A percentile compares a stretch with the other conserved stretches of the same genome.
Conservation (phyloP, 2,888 invertebrate genomes). For the Platycnemis pennipes region DNA sequence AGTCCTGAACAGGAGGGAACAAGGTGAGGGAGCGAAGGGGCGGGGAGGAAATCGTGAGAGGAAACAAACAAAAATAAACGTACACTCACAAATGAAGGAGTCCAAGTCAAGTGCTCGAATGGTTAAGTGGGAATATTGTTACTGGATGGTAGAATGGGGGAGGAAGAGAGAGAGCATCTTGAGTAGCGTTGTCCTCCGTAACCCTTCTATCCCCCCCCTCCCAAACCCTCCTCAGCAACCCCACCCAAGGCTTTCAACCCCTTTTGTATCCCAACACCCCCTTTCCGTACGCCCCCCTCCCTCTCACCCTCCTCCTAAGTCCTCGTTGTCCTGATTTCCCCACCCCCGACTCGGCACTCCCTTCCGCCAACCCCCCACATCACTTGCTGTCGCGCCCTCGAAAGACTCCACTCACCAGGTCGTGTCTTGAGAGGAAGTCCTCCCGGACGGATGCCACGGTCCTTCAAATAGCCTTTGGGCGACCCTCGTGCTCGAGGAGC, state of each 20-base stretch:
- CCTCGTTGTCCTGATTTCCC: not conserved
- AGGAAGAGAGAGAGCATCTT: not conserved
- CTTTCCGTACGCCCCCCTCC: not conserved
- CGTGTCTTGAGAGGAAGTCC: slow-evolving; percentile 51
- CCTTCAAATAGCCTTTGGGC: slow-evolving; percentile 68
- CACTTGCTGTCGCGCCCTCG: slow-evolving; percentile 25
- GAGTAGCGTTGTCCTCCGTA: not conserved
- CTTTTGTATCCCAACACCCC: not conserved
- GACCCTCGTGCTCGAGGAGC: slow-evolving; percentile 50
- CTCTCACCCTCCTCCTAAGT: not conserved
- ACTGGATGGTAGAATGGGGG: not conserved
- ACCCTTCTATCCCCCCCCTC: not conserved
- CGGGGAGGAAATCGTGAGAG: not conserved
- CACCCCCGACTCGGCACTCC: not conserved
- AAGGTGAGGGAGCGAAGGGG: not conserved
- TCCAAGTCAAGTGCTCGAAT: slow-evolving; percentile 1
- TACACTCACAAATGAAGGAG: slow-evolving; percentile 44
- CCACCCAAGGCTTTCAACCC: not conserved
- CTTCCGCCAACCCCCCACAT: not conserved
- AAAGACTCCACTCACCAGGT: slow-evolving; percentile 46
- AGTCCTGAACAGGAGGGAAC: not conserved
- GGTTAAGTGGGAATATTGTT: slow-evolving; percentile 30
- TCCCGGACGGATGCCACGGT: slow-evolving; percentile 35
- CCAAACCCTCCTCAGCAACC: not conserved
- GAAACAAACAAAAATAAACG: not conserved